Base-by-base conservation (phyloP, 2,797 vertebrate genomes). In the Poeciliopsis gracilis region DNA sequence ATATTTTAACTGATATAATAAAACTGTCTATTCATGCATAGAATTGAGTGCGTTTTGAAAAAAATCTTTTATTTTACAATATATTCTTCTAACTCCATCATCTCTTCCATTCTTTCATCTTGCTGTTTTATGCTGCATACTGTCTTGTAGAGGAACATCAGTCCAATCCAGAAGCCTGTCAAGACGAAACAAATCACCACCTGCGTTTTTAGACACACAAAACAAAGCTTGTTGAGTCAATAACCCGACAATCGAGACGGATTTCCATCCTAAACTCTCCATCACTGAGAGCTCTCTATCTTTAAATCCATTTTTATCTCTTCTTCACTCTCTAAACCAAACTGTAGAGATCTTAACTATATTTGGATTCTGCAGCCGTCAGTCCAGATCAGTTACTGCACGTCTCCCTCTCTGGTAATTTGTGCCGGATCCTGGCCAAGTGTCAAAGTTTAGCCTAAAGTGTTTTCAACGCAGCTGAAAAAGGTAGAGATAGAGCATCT, bases 141-240 rank as follows among this genome's bases (percentile, higher is more conserved):
- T 1, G 1, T 36, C 25, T 70, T 70, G 72, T 2, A 74, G 59
- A 86, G 4, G 13, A 25, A 0, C 30, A 82, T 25, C 20, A 89
- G 20, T 78, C 33, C 81, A n/a, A 25, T 16, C 0, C 0, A 13
- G 28, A 47, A 0, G 25, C 4, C 25, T 0, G 59, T 18, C 0
- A 84, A 0, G 57, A 47, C 8, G 33, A 82, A 2, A 18, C 72
- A 15, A 51, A 59, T 53, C 80, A 85, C 75, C 12, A 83, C 10
- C 90, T 92, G 82, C 10, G 15, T 15, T n/a, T 51, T 57, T 16
- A 81, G 2, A 84, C 28, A 77, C 0, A 72, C 36, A 46, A 76
- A 67, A 59, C 15, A 36, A 70, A n/a, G 18, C 57, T 6, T 66
- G 61, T 23, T 36, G n/a, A 23, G 20, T 51, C 25, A 43, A 41